phyloP scores from a whole-genome alignment of 2,888 invertebrate genomes.

The Autographa pulchrina region DNA sequence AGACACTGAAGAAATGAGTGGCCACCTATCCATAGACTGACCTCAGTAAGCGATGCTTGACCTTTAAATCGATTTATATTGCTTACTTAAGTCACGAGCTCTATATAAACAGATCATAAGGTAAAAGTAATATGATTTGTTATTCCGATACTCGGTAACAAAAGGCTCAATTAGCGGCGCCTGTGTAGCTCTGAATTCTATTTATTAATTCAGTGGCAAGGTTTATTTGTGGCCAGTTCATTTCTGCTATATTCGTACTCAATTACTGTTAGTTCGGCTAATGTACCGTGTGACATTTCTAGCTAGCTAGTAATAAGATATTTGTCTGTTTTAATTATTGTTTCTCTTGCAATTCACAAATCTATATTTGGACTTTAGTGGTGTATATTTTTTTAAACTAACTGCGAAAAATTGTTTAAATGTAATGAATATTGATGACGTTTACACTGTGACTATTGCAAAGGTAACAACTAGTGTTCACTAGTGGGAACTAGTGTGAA shows the following conservation, averaged over 20 bases:
- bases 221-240: constrained; percentile 34
- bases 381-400: not conserved
- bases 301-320: not conserved
- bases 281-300: not conserved
- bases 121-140: constrained; percentile 8
- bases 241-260: constrained; percentile 20
- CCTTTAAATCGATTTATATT: not conserved
- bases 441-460: too few relatives aligned
- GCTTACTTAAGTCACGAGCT: not conserved
- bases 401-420: not conserved
- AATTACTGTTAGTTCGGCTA: constrained; percentile 16
- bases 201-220: constrained; percentile 37
- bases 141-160: not conserved
- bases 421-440: too few relatives aligned
- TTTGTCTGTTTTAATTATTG: not conserved
- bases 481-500: too few relatives aligned
- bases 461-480: too few relatives aligned
- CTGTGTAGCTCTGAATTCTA: not conserved
- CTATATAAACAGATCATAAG: not conserved
- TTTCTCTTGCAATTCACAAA: not conserved
- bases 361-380: not conserved
- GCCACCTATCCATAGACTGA: not conserved
- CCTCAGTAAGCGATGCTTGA: not conserved
- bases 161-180: constrained; percentile 23
- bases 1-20: not conserved